Base-by-base conservation (phyloP, 2,797 vertebrate genomes). In the Melanotaenia nigrans region DNA sequence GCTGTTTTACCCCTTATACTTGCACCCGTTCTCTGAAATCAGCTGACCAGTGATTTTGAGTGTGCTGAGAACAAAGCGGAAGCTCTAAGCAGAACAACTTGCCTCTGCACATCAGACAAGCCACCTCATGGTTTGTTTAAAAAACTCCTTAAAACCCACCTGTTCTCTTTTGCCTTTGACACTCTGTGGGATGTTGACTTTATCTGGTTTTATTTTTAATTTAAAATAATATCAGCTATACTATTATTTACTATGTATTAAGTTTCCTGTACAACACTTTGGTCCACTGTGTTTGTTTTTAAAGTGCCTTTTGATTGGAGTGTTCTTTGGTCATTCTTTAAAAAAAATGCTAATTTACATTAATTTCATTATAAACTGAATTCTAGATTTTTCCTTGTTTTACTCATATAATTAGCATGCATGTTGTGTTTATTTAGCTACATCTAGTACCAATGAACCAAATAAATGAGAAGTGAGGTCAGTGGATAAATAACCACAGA, bases 401-500 rank as follows among this genome's bases (percentile, higher is more conserved):
- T 32, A 32, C 4, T 0, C 1, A 16, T 28, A 28, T 56, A 3
- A 56, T 6, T 13, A 42, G 22, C 22, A 51, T 3, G 22, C 9
- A 8, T 4, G 13, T 53, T 24, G n/a, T 11, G 1, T 54, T 53
- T 5, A 24, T 24, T 22, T 20, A 9, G 8, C 20, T 56, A 30
- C 14, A 51, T 22, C 25, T 20, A 47, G 35, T 4, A 55, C 57
- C 62, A 24, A 60, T 65, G 4, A 57, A 62, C 33, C 18, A 68
- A 73, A 65, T 53, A 59, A 72, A 28, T 2, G 35, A 38, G 22
- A 33, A 14, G 42, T 59, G n/a, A 53, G 8, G 33, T 63, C 16
- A 42, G 65, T 24, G 35, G 13, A 65, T 61, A 82, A 91, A 91
- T 75, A 88, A 92, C 60, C 77, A 93, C 86, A 85, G 35, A 81